Evolutionary conservation across 2,888 invertebrate genomes (phyloP), one percentile per base, ranked within the genome.

Genomic region (Dryobotodes eremita): DNA sequence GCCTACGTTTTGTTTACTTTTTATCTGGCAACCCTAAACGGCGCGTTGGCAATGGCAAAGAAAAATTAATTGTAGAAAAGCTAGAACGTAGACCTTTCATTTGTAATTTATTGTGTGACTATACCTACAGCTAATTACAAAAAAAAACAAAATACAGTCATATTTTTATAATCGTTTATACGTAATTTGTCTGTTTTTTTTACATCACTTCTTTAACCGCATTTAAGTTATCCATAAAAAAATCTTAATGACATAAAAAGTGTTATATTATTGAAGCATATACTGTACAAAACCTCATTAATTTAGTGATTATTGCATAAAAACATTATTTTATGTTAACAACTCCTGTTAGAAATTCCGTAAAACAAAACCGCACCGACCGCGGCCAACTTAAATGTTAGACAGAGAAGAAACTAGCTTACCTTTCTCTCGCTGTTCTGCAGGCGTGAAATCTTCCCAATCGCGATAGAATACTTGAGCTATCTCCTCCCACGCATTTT

Each of bases 401-500:
- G 66, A 75, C 36, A 80, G 64, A 78, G 72, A 61, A 20, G 3
- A 48, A 55, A 50, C 20, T 69, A 75, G 36, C 76, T 69, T 79
- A 88, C 86, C 74, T 78, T 10, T 85, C 36, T 70, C 59, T 62
- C 3, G 53, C 57, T 62, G 62, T 75, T 76, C n/a, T 75, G 66
- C 36, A 26, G 61, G 0, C 17, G 61, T 46, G 11, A 62, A 31
- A 5, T n/a, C 57, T 11, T 62, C 31, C 76, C 68, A 86, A 53
- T 80, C 64, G 15, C 23, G 13, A 55, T 79, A 48, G 0, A 86
- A 83, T 17, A 64, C 8, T 64, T 53, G 31, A n/a, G 59, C 80
- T 48, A 86, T 71, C 5, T 86, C 76, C 61, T 85, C 78, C 88
- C 88, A 86, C 0, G 75, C 53, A 8, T 65, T 57, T 13, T 36